A percentile compares a stretch with the other conserved stretches of the same genome.
phyloP scores from a whole-genome alignment of 2,888 invertebrate species.

The Chloroclysta siterata region DNA sequence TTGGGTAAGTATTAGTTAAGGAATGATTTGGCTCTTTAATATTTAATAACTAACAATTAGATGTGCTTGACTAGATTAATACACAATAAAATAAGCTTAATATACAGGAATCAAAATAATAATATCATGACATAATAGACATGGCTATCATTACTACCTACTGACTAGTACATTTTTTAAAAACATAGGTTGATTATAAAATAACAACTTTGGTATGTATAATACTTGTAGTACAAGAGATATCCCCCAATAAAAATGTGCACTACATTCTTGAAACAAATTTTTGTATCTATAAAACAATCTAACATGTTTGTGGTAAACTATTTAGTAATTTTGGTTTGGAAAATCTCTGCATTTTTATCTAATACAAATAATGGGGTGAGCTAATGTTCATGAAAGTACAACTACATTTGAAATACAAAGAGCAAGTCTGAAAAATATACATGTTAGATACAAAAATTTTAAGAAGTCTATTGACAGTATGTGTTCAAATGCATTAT shows the following conservation, averaged over 20 bases:
- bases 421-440: not conserved
- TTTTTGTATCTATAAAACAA: no score
- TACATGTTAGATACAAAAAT: not conserved
- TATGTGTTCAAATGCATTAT: no score
- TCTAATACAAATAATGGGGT: no score
- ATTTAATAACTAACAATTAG: not conserved
- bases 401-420: not conserved
- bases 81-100: not conserved
- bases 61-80: constrained; percentile 1
- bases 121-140: not conserved
- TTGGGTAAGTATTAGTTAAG: not conserved
- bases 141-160: not conserved
- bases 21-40: not conserved
- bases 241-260: not conserved
- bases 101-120: not conserved
- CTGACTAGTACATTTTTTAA: constrained; percentile 1
- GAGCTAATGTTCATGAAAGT: no score
- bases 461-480: not conserved
- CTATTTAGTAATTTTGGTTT: no score
- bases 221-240: not conserved
- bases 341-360: no score
- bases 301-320: no score
- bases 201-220: not conserved
- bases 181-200: not conserved
- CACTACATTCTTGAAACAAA: no score